These are phyloP conservation scores for Artibeus lituratus DNA, from an alignment of 2,797 vertebrate genomes.

Conservation along the genomic window DNA sequence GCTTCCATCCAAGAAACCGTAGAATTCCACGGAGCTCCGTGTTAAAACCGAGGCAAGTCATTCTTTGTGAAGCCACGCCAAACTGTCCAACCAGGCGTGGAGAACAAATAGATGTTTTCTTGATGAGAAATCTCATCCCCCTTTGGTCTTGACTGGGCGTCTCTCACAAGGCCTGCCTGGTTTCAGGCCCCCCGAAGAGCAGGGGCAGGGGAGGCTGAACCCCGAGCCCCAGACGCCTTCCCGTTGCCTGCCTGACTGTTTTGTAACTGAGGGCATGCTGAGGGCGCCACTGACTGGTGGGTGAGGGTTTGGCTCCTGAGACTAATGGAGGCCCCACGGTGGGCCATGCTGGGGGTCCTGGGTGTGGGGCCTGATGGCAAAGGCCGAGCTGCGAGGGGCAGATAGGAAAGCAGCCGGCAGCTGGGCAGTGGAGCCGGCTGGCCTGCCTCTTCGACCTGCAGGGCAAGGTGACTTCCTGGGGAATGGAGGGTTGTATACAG, in stretches of 20 bases:
- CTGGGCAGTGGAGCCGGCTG: background rate
- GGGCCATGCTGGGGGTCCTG: background rate
- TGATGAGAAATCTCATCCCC: background rate
- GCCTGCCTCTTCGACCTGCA: background rate
- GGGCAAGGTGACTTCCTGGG: background rate
- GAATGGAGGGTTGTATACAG: background rate
- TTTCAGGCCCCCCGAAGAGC: background rate
- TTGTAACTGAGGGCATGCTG: background rate
- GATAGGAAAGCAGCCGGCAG: background rate
- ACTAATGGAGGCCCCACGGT: background rate
- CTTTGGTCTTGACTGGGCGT: background rate
- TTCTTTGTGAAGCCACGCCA: background rate
- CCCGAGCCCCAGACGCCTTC: background rate
- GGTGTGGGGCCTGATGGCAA: background rate
- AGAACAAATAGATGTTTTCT: background rate
- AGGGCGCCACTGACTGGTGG: accelerated
- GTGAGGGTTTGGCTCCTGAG: background rate
- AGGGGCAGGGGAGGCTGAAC: background rate
- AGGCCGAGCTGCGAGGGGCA: background rate
- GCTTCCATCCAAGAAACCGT: background rate
- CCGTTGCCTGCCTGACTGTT: background rate
- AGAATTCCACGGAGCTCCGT: background rate
- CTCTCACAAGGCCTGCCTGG: background rate
- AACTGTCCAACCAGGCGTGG: background rate
- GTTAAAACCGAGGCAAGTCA: background rate